phyloP scores from a whole-genome alignment of 2,888 invertebrate species.

The Morpho achilles region DNA sequence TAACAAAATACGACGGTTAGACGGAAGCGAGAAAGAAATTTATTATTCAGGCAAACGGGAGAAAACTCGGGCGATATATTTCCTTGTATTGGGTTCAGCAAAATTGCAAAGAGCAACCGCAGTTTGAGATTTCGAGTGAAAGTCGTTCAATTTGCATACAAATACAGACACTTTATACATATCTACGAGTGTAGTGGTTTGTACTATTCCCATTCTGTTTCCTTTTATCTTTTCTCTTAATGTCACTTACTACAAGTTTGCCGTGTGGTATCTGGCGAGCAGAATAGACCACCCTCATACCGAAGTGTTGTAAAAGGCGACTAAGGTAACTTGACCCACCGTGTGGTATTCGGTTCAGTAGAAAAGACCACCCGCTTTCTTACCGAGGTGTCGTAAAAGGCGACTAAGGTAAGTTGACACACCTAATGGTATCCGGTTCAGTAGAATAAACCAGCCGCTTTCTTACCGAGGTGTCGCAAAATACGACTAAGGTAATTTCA shows the following conservation, averaged over 20 bases:
- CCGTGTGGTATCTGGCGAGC: no score
- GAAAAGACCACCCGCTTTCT: no score
- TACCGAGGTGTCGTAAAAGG: no score
- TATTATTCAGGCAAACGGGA: slow-evolving; percentile 9
- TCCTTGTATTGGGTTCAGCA: background rate
- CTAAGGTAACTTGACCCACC: no score
- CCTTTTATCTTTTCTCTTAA: background rate
- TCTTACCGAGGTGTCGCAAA: no score
- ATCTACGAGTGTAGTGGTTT: slow-evolving; percentile 3
- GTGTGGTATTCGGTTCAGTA: no score
- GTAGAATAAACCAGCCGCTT: no score
- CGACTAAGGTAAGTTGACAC: no score
- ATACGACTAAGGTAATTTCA: no score
- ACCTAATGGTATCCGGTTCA: no score
- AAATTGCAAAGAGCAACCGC: slow-evolving; percentile 9
- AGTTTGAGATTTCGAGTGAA: slow-evolving; percentile 9
- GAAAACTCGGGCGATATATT: slow-evolving; percentile 11
- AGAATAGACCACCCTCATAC: no score
- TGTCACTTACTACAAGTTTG: background rate
- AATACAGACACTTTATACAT: slow-evolving; percentile 12
- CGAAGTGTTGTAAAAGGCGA: no score
- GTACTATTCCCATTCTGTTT: slow-evolving; percentile 5
- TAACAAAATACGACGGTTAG: slow-evolving; percentile 1
- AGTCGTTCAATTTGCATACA: slow-evolving; percentile 19
- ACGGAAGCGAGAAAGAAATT: slow-evolving; percentile 7